phyloP scores from a whole-genome alignment of 1,140 invertebrate species.

The Zaprionus vittiger region DNA sequence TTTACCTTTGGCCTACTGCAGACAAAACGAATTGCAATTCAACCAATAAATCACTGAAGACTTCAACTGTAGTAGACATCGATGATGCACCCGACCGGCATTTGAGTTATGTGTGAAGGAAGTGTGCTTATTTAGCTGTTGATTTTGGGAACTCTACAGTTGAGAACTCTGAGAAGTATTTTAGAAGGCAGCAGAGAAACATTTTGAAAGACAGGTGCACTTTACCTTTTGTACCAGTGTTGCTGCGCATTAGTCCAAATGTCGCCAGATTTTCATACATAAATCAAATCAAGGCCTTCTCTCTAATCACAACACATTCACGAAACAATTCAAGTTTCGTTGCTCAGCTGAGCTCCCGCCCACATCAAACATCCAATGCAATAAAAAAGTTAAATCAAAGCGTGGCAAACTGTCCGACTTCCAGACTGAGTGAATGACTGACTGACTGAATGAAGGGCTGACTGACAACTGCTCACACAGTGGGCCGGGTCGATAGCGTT shows the following conservation, averaged over 20 bases:
- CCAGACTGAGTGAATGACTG: conserved; percentile 1
- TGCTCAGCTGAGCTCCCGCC: conserved; percentile 32
- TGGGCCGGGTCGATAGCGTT: conserved; percentile 17
- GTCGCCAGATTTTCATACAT: conserved; percentile 49
- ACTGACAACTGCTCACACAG: conserved; percentile 9
- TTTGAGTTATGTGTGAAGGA: conserved; percentile 25
- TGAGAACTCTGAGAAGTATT: not conserved
- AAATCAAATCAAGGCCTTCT: conserved; percentile 58
- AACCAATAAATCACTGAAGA: conserved; percentile 63
- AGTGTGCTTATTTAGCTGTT: not conserved
- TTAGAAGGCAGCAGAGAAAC: not conserved
- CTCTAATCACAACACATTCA: conserved; percentile 72
- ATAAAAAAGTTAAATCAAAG: conserved; percentile 55
- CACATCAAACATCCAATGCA: conserved; percentile 19
- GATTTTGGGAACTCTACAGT: no score
- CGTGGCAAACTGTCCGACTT: conserved; percentile 14
- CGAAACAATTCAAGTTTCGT: conserved; percentile 55
- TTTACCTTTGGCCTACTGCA: conserved; percentile 76
- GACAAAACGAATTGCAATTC: conserved; percentile 55
- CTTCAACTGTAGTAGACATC: not conserved
- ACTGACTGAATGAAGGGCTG: conserved; percentile 13
- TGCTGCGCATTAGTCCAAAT: conserved; percentile 23
- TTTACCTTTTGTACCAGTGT: not conserved
- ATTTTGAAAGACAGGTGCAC: not conserved
- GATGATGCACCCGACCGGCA: conserved; percentile 1